Evolutionary conservation across 1,140 invertebrate genomes (phyloP).

Genomic region (Rhopalosiphum maidis): DNA sequence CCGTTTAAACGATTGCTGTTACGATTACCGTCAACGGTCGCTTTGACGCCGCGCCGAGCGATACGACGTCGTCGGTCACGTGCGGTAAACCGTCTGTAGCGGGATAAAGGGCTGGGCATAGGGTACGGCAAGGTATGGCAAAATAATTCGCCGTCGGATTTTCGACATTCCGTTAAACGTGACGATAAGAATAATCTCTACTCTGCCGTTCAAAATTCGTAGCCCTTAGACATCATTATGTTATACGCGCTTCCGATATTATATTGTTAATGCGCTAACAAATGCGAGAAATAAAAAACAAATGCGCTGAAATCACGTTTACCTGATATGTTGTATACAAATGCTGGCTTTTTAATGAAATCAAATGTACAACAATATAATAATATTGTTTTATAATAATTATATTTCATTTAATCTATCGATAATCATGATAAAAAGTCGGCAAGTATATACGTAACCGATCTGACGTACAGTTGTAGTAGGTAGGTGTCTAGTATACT

Average conservation of each 20-base stretch:
- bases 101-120: background rate
- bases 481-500: too few relatives aligned
- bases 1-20: background rate
- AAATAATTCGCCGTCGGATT: background rate
- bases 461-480: too few relatives aligned
- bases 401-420: too few relatives aligned
- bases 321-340: too few relatives aligned
- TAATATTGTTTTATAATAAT: too few relatives aligned
- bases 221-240: background rate
- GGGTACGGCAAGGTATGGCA: background rate
- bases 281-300: background rate
- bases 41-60: background rate
- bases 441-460: too few relatives aligned
- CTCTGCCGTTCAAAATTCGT: background rate
- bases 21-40: background rate
- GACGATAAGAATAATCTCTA: background rate
- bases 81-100: background rate
- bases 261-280: background rate
- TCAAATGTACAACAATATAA: too few relatives aligned
- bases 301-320: background rate
- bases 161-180: background rate
- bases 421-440: too few relatives aligned
- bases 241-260: background rate
- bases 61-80: background rate
- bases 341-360: too few relatives aligned